Evolutionary conservation across 2,888 invertebrate species (phyloP), one percentile per base, ranked within the genome.

Genomic region (Hypolimnas misippus): DNA sequence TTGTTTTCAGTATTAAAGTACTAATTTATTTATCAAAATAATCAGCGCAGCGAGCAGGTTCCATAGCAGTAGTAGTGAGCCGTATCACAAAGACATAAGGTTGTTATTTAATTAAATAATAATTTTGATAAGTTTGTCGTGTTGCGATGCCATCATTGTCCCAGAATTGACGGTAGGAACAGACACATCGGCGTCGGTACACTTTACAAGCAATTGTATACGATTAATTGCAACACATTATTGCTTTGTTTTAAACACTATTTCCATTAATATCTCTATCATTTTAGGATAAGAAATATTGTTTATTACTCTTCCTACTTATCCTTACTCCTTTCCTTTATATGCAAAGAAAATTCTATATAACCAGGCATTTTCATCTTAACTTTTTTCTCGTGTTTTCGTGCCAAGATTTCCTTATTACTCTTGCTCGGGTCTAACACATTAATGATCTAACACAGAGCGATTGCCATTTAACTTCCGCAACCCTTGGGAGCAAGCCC

Each of bases 181-280:
- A 87, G 86, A 86, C 86, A 80, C 75, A 77, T 73, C 70, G 86
- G 84, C 85, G 82, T 80, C 83, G 76, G 77, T 79, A 82, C 75
- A 80, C 79, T 83, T 73, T 25, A 46, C 49, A 16, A 49, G 29
- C 14, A 49, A 49, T 29, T 54, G 59, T 53, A 49, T 29, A 60
- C 60, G 60, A 60, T 60, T 60, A 60, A 60, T 54, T 54, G 60
- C 53, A 54, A 53, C 46, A 35, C 60, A 25, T 52, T 60, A 35
- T 25, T 44, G 21, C 54, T 54, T 54, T 29, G 46, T 54, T 54
- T 46, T n/a, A 49, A 29, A 49, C 8, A 29, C 7, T 7, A 29
- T 12, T 1, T 29, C 12, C 21, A n/a, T 21, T 46, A 4, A 46
- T 21, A 46, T 14, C 12, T 14, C n/a, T n/a, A n/a, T n/a, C n/a